These are phyloP conservation scores for Sogatella furcifera DNA, from an alignment of 1,140 invertebrate species.

Conservation along the genomic window DNA sequence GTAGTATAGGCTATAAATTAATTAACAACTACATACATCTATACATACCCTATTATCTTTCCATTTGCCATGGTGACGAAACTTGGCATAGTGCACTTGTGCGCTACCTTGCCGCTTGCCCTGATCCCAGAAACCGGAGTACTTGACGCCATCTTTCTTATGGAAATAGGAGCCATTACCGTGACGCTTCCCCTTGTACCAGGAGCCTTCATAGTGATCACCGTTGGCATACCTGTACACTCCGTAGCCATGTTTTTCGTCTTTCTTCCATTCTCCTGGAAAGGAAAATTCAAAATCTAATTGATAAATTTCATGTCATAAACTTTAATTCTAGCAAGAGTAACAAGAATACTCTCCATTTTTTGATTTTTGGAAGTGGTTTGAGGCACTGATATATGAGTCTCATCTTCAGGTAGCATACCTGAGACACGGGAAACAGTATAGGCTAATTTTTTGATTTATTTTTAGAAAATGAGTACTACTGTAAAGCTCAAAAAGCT, in stretches of 20 bases:
- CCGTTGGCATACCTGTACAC: conserved; percentile 8
- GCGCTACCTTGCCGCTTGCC: conserved; percentile 10
- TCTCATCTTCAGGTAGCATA: no score
- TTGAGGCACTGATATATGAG: no score
- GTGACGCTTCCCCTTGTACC: conserved; percentile 2
- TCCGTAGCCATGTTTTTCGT: conserved; percentile 6
- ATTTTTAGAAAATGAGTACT: no score
- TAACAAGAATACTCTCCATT: no score
- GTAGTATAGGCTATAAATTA: no score
- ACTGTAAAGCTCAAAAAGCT: no score
- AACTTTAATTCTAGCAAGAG: no score
- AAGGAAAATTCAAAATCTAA: background rate
- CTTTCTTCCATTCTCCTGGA: conserved; percentile 9
- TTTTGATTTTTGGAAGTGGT: no score
- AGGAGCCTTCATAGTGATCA: conserved; percentile 7
- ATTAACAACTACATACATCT: no score
- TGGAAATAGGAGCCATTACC: conserved; percentile 7
- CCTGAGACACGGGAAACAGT: no score
- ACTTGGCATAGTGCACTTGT: conserved; percentile 6
- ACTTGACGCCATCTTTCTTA: background rate
- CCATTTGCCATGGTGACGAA: background rate
- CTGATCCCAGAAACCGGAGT: conserved; percentile 1
- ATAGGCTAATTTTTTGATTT: no score
- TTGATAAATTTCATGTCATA: background rate
- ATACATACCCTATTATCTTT: background rate